phyloP scores from a whole-genome alignment of 2,113 vertebrate genomes.

The Guaruba guarouba region DNA sequence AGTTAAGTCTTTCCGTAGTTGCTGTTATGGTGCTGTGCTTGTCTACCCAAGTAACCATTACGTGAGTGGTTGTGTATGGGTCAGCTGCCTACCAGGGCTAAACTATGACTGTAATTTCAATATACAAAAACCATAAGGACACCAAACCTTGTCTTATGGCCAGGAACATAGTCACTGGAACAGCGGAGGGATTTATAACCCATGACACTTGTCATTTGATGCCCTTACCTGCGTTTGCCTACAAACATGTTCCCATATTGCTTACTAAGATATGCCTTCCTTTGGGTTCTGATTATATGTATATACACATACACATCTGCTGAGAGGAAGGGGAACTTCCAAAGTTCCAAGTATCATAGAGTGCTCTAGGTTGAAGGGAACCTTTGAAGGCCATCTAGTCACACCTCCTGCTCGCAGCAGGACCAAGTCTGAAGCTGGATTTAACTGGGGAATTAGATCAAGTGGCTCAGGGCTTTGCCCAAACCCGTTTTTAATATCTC shows the following conservation, averaged over 20 bases:
- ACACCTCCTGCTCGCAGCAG: not conserved
- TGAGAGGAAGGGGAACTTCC: not conserved
- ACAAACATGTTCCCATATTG: not conserved
- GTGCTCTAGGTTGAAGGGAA: not conserved
- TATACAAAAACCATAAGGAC: not conserved
- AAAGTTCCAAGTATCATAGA: not conserved
- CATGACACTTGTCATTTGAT: not conserved
- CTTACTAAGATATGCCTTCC: not conserved
- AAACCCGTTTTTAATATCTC: not conserved
- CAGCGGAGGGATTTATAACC: not conserved
- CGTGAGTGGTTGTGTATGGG: not conserved
- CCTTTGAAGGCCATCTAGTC: not conserved
- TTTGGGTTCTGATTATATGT: not conserved
- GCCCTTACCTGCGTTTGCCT: not conserved
- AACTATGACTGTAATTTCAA: not conserved
- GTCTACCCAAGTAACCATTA: not conserved
- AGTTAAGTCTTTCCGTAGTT: not conserved
- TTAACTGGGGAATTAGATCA: not conserved
- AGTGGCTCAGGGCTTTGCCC: not conserved
- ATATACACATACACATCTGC: not conserved
- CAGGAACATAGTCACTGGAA: not conserved
- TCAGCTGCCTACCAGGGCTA: not conserved
- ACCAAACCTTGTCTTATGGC: not conserved
- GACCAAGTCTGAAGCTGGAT: not conserved
- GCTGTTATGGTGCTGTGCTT: not conserved